Evolutionary conservation across 2,888 invertebrate genomes (phyloP), one percentile per base, ranked within the genome.

Genomic region (Tipula helvola): DNA sequence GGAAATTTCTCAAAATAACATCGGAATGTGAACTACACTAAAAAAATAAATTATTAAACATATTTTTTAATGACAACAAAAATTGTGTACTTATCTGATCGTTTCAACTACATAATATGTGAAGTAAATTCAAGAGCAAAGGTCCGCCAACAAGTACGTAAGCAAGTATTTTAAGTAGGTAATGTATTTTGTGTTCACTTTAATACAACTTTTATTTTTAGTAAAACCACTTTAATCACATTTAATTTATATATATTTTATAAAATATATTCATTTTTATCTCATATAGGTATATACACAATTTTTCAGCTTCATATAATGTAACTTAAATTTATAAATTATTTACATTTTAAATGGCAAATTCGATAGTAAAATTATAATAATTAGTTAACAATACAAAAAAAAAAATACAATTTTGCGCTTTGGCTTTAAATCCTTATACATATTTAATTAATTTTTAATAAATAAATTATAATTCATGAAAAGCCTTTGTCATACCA

Each of bases 271-370:
- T 71, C 8, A 28, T 71, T 71, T 28, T 16, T 52, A 52, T 52
- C 52, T 57, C 18, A 57, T 18, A 71, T 71, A 71, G 13, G n/a
- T 71, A 71, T 71, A 71, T 71, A 71, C 28, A 71, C n/a, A 52
- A 3, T n/a, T 71, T 71, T 71, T 71, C 1, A 71, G 71, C 28
- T 52, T n/a, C n/a, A 52, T 28, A 28, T 71, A n/a, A n/a, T n/a
- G n/a, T n/a, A 71, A 71, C 28, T 71, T 71, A 71, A 71, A 71
- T 71, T 71, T 39, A 83, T 83, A 83, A 83, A 83, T 84, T 84
- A 84, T 84, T 84, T 84, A 84, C 84, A 84, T 16, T 41, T 84
- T 39, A 71, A n/a, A 84, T 84, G 84, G 84, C 84, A 84, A 84
- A 84, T 39, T 84, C 41, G 71, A 71, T 84, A 84, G 41, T 84